Conservation (phyloP, 2,888 invertebrate genomes). For the Acronicta leporina region DNA sequence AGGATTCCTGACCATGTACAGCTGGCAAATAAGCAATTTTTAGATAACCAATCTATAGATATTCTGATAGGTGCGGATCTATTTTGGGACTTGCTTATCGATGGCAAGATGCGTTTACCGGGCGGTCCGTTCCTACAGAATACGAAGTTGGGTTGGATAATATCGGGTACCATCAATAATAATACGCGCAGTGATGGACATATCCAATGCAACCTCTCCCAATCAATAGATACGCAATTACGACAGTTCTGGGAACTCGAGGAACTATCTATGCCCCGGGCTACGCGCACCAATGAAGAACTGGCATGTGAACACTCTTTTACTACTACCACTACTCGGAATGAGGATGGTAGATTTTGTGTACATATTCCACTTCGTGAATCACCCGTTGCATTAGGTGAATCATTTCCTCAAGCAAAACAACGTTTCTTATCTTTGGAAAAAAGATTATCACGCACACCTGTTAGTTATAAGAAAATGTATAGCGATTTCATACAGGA, state of each 20-base stretch:
- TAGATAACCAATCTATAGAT: neutral
- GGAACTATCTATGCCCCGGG: neutral
- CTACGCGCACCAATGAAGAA: neutral
- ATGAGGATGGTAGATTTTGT: neutral
- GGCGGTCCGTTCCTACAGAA: conserved; percentile 23
- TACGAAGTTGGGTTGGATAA: conserved; percentile 48
- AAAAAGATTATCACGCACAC: neutral
- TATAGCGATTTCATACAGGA: conserved; percentile 1
- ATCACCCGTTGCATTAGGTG: neutral
- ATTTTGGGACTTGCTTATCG: conserved; percentile 15
- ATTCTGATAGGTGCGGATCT: conserved; percentile 13
- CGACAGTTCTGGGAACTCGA: conserved; percentile 49
- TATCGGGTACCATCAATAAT: conserved; percentile 40
- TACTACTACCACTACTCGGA: neutral
- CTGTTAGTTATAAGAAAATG: neutral
- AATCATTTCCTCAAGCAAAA: neutral
- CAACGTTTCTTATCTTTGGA: neutral
- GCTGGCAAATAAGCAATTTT: conserved; percentile 4
- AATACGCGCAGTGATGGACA: too few relatives aligned
- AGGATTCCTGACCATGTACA: neutral
- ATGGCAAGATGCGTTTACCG: conserved; percentile 2
- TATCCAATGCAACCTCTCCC: conserved; percentile 36
- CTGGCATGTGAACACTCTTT: neutral
- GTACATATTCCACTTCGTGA: conserved; percentile 1
- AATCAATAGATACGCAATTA: conserved; percentile 30